Base-by-base conservation (phyloP, 2,113 vertebrate genomes). In the Xyrauchen texanus region DNA sequence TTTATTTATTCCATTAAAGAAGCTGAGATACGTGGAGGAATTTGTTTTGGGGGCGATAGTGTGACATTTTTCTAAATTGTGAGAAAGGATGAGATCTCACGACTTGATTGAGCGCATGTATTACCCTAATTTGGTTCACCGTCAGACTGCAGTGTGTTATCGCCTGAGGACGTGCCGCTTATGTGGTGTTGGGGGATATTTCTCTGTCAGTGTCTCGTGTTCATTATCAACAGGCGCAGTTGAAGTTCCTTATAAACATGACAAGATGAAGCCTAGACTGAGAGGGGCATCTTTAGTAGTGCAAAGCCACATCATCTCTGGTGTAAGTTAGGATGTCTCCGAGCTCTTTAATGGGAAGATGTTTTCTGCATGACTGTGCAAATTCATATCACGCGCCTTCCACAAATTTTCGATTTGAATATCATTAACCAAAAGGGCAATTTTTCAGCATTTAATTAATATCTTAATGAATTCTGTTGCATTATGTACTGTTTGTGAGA, bases 61-160 rank as follows among this genome's bases (percentile, higher is more conserved):
- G 87, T 86, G 82, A 77, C 85, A 86, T 88, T 90, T 84, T 84
- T 84, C 86, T 83, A 87, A 34, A 77, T 77, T 79, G 68, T 63
- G 75, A 81, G 69, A 49, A 77, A 66, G 68, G 49, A 75, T 42
- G 64, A 63, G 70, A 79, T 75, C 73, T 81, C 70, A 69, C 58
- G n/a, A 83, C 85, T 47, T 81, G 81, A 88, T 88, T 83, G 77
- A 49, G 67, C 77, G 21, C 80, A 42, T 80, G 85, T 85, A 84
- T 80, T 73, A 84, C 47, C 76, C 84, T 87, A 89, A 91, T 88
- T 90, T 88, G 77, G 83, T 68, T 87, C 85, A 70, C 83, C 78
- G 82, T 85, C 78, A 81, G 87, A 86, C 66, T 66, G 83, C 21
- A 81, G 80, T 57, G 78, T 58, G 66, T 88, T 89, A 85, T 88